Evolutionary conservation across 2,888 invertebrate genomes (phyloP).

Genomic region (Temnothorax rugatulus): DNA sequence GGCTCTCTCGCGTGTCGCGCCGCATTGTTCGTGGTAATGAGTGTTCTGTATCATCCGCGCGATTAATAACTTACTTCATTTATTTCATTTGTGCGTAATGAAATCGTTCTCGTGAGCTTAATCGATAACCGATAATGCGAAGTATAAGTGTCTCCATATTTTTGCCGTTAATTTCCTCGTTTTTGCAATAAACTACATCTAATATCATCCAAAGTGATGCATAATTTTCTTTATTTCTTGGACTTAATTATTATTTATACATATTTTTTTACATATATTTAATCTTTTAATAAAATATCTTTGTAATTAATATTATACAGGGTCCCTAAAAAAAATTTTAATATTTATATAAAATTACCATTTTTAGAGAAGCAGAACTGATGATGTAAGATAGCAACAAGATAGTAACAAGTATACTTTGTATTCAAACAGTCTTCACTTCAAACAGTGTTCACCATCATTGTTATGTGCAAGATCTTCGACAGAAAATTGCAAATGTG

Average conservation of each 20-base stretch:
- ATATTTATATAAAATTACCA: too few relatives aligned
- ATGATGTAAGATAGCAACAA: too few relatives aligned
- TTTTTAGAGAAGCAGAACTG: too few relatives aligned
- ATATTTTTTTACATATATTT: constrained; percentile 14
- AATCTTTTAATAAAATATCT: not conserved
- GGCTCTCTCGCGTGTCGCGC: not conserved
- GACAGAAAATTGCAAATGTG: too few relatives aligned
- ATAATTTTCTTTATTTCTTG: not conserved
- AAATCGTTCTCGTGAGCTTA: not conserved
- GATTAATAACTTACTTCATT: constrained; percentile 32
- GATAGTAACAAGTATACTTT: too few relatives aligned
- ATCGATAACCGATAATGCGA: constrained; percentile 22
- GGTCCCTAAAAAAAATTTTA: too few relatives aligned
- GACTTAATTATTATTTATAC: not conserved
- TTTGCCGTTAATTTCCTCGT: not conserved
- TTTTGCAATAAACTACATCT: not conserved
- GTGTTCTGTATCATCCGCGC: not conserved
- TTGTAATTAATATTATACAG: not conserved
- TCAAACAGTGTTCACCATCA: too few relatives aligned
- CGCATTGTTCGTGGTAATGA: constrained; percentile 33
- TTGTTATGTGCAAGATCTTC: too few relatives aligned
- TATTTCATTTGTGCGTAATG: constrained; percentile 31
- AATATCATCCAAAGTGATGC: not conserved
- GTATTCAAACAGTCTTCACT: too few relatives aligned
- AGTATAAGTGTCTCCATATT: not conserved